A percentile compares a stretch with the other conserved stretches of the same genome.
Evolutionary conservation across 2,113 vertebrate species (phyloP).

Genomic region (Periophthalmus modestus): DNA sequence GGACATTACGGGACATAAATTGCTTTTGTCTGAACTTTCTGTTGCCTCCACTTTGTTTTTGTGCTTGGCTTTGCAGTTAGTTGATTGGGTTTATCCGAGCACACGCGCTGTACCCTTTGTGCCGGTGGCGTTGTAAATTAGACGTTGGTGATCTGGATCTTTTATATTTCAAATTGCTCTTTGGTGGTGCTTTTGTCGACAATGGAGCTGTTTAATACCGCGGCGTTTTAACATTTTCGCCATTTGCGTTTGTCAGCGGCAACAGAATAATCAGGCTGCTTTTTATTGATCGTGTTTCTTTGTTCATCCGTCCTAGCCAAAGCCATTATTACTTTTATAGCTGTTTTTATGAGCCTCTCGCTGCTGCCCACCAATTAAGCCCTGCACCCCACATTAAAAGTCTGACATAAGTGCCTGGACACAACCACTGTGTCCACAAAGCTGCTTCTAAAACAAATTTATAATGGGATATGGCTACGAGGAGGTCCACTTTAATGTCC

Average conservation of each 20-base stretch:
- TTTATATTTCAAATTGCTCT: neutral
- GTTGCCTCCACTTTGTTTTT: neutral
- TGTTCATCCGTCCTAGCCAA: slow-evolving; percentile 57
- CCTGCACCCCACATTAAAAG: slow-evolving; percentile 54
- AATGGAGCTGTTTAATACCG: neutral
- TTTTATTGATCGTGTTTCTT: slow-evolving; percentile 56
- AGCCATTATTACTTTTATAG: slow-evolving; percentile 70
- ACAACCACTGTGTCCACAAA: slow-evolving; percentile 18
- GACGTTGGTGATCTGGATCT: neutral
- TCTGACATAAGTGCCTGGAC: slow-evolving; percentile 42
- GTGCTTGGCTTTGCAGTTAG: neutral
- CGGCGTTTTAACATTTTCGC: slow-evolving; percentile 13
- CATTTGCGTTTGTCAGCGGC: slow-evolving; percentile 4
- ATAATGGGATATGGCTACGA: slow-evolving; percentile 47
- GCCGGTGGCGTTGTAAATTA: neutral
- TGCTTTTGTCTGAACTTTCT: neutral
- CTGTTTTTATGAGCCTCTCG: slow-evolving; percentile 61
- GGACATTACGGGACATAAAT: neutral
- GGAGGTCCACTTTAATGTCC: slow-evolving; percentile 57
- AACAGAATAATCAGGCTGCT: slow-evolving; percentile 31
- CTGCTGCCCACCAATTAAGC: slow-evolving; percentile 64
- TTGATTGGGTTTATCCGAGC: neutral
- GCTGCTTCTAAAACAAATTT: slow-evolving; percentile 54
- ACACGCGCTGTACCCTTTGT: neutral
- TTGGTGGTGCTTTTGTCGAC: neutral